phyloP scores from a whole-genome alignment of 2,113 vertebrate genomes.

The Hystrix cristata region DNA sequence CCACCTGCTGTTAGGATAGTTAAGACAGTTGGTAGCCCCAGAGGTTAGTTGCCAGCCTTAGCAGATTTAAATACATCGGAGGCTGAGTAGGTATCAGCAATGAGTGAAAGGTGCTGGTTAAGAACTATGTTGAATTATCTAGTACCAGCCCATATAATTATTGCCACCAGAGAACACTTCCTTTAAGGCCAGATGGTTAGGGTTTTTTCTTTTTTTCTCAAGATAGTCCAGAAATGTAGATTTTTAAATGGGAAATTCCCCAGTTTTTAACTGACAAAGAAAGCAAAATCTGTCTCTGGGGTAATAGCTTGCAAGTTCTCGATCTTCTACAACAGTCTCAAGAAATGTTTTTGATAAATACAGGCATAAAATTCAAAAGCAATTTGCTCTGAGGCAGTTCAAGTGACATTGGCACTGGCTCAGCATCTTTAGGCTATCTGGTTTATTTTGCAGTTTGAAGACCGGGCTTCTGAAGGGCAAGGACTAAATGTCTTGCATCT shows the following conservation, averaged over 20 bases:
- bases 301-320: not conserved
- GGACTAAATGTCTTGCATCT: constrained; percentile 3
- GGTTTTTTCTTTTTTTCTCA: not conserved
- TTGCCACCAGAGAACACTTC: not conserved
- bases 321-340: constrained; percentile 5
- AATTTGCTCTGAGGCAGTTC: not conserved
- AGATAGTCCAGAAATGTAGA: constrained; percentile 44
- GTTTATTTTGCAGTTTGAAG: constrained; percentile 38
- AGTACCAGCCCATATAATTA: constrained; percentile 6
- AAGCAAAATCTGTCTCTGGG: constrained; percentile 45
- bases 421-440: not conserved
- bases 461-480: not conserved
- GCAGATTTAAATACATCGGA: constrained; percentile 3
- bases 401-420: not conserved
- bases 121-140: constrained; percentile 34
- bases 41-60: not conserved
- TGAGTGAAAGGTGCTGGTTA: not conserved
- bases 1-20: constrained; percentile 64
- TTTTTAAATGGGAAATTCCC: constrained; percentile 33
- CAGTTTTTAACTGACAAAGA: constrained; percentile 43
- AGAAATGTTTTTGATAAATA: constrained; percentile 21
- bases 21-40: not conserved
- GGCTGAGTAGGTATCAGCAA: not conserved
- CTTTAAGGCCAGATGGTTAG: not conserved
- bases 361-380: constrained; percentile 36